phyloP scores from a whole-genome alignment of 2,888 invertebrate species.

The Molorchus minor region DNA sequence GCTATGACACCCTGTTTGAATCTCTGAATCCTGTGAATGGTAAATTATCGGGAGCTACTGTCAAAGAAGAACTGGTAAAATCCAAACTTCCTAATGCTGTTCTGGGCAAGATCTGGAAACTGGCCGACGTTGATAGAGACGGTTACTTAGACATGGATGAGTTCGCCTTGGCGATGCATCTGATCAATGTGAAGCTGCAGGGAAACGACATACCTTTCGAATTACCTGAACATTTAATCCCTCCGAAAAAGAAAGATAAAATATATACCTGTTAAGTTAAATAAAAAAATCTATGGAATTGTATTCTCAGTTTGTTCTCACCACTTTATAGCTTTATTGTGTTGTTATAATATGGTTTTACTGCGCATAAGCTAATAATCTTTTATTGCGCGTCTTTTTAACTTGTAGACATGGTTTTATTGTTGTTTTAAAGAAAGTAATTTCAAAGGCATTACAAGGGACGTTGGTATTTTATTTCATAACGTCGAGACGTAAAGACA shows the following conservation, averaged over 20 bases:
- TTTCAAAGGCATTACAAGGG: conserved; percentile 7
- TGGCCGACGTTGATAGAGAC: conserved; percentile 94
- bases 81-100: conserved; percentile 97
- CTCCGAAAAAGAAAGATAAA: conserved; percentile 76
- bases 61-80: conserved; percentile 94
- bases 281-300: conserved; percentile 22
- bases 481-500: conserved; percentile 18
- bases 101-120: conserved; percentile 96
- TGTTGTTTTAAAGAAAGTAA: not conserved
- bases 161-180: conserved; percentile 96
- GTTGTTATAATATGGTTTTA: conserved; percentile 25
- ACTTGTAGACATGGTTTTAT: conserved; percentile 17
- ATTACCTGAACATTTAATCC: conserved; percentile 88
- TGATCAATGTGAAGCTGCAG: conserved; percentile 87
- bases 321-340: conserved; percentile 24
- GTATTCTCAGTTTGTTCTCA: conserved; percentile 24
- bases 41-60: conserved; percentile 89
- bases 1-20: conserved; percentile 85
- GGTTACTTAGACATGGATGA: conserved; percentile 94
- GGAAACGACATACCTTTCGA: conserved; percentile 90
- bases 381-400: conserved; percentile 3
- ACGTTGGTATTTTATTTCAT: conserved; percentile 27
- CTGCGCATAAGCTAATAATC: conserved; percentile 19
- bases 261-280: conserved; percentile 32
- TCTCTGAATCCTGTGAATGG: conserved; percentile 86